Evolutionary conservation across 2,113 vertebrate genomes (phyloP).

Genomic region (Rhipidura dahli): DNA sequence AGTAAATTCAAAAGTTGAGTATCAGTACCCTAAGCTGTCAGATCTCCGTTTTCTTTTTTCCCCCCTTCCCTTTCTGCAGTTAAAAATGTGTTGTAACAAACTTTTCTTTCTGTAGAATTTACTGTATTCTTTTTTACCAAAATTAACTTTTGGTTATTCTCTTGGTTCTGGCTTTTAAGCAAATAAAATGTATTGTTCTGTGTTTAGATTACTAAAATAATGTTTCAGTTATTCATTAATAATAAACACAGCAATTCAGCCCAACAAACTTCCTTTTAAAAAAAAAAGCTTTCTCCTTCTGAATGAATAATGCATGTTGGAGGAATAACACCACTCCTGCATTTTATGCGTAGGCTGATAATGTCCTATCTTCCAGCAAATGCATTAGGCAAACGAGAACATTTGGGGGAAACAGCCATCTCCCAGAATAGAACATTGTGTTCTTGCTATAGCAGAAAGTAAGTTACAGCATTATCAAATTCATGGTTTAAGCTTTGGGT

Average conservation of each 20-base stretch:
- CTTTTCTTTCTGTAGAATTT: background rate
- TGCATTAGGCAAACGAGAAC: slow-evolving; percentile 28
- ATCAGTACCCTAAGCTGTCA: background rate
- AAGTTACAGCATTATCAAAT: background rate
- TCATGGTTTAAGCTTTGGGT: background rate
- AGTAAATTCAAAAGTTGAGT: background rate
- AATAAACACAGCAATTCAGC: background rate
- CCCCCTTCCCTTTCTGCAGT: background rate
- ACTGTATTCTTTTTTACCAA: background rate
- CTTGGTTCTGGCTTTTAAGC: background rate
- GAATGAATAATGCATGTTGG: slow-evolving; percentile 46
- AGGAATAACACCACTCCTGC: background rate
- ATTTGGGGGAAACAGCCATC: background rate
- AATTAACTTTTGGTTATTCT: background rate
- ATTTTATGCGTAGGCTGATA: slow-evolving; percentile 18
- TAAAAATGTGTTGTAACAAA: background rate
- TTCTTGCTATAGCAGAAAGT: background rate
- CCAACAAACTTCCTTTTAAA: background rate
- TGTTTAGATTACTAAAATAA: background rate
- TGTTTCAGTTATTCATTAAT: slow-evolving; percentile 3
- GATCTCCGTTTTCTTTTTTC: background rate
- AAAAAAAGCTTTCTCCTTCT: background rate
- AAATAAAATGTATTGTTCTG: background rate
- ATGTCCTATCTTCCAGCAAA: slow-evolving; percentile 17
- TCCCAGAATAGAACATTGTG: slow-evolving; percentile 30